These are phyloP conservation scores for Lasioglossum vierecki DNA, from an alignment of 2,888 invertebrate genomes.

Conservation along the genomic window DNA sequence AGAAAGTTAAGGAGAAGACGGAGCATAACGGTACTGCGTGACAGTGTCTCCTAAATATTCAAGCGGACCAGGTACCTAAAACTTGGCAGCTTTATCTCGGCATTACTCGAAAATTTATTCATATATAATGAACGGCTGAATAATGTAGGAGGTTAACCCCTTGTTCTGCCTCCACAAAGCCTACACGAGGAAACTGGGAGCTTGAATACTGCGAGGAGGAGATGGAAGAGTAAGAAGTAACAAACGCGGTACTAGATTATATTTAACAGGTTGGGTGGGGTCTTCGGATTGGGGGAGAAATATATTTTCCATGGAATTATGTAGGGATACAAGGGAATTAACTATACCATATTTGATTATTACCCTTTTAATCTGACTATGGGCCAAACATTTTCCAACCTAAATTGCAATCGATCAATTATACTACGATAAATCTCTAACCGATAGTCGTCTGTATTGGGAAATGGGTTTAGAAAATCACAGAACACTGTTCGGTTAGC, in stretches of 20 bases:
- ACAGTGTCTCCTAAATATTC: conserved; percentile 83
- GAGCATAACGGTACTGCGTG: conserved; percentile 83
- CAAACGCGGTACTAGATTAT: conserved; percentile 81
- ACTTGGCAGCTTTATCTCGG: conserved; percentile 84
- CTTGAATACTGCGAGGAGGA: conserved; percentile 70
- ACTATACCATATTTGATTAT: conserved; percentile 82
- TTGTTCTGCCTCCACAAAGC: conserved; percentile 81
- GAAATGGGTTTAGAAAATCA: too few relatives aligned
- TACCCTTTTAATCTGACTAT: conserved; percentile 82
- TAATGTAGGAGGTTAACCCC: conserved; percentile 83
- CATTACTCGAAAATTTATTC: conserved; percentile 84
- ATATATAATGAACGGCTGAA: conserved; percentile 84
- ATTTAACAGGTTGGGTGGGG: conserved; percentile 78
- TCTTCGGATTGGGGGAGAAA: conserved; percentile 73
- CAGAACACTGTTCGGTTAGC: too few relatives aligned
- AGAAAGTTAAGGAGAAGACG: conserved; percentile 79
- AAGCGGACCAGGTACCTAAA: conserved; percentile 80
- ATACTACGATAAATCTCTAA: not conserved
- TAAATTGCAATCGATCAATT: conserved; percentile 26
- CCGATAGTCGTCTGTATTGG: too few relatives aligned
- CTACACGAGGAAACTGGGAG: conserved; percentile 73
- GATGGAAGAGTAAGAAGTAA: conserved; percentile 79
- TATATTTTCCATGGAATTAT: conserved; percentile 80
- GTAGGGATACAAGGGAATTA: conserved; percentile 78
- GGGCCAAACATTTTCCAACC: conserved; percentile 44